Conservation (phyloP, 2,888 invertebrate species). For the Philhelius pedissequus region DNA sequence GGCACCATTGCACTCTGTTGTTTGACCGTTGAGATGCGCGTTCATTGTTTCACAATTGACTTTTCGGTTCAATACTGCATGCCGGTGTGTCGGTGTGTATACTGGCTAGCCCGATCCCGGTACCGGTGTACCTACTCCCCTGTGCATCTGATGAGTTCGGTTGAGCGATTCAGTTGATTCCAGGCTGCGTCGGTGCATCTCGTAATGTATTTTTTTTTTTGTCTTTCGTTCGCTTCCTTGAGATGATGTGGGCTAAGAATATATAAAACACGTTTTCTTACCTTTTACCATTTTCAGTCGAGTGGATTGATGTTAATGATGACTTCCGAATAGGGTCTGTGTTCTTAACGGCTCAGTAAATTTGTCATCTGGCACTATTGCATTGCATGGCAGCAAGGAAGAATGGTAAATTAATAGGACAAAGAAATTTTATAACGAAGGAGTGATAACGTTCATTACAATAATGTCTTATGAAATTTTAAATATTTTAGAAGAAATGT, state of each 20-base stretch:
- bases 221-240: conserved; percentile 45
- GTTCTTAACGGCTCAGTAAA: conserved; percentile 64
- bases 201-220: conserved; percentile 20
- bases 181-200: conserved; percentile 68
- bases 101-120: not conserved
- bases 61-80: conserved; percentile 65
- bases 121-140: conserved; percentile 44
- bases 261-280: conserved; percentile 60
- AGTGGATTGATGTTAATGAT: conserved; percentile 68
- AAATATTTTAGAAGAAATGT: conserved; percentile 39
- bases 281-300: conserved; percentile 44
- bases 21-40: conserved; percentile 66
- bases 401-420: conserved; percentile 40
- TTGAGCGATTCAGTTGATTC: conserved; percentile 68
- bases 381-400: not conserved
- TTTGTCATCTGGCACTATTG: conserved; percentile 61
- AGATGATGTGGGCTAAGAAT: conserved; percentile 63
- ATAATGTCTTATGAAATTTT: conserved; percentile 49
- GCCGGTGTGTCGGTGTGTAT: conserved; percentile 22
- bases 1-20: conserved; percentile 46
- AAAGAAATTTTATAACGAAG: conserved; percentile 11
- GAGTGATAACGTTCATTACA: conserved; percentile 42
- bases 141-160: conserved; percentile 60
- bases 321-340: conserved; percentile 67
- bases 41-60: conserved; percentile 68